phyloP scores from a whole-genome alignment of 2,797 vertebrate species.

The Martes flavigula region DNA sequence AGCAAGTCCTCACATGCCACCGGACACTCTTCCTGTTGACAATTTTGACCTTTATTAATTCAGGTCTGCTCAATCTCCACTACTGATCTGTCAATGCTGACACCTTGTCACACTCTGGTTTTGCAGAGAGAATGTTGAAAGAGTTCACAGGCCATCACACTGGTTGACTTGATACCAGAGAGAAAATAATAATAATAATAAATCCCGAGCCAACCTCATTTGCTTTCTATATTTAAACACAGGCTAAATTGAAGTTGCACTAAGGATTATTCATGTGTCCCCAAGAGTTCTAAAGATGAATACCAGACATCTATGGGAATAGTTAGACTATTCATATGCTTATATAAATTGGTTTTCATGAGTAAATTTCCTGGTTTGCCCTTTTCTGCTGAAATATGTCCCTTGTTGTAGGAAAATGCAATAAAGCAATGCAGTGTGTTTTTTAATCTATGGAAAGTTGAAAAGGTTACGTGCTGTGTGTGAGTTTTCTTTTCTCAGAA shows the following conservation, averaged over 20 bases:
- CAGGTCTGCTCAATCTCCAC: conserved; percentile 82
- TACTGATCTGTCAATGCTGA: conserved; percentile 84
- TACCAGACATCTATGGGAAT: not conserved
- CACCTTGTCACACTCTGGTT: conserved; percentile 84
- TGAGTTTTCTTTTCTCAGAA: conserved; percentile 49
- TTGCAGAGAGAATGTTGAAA: conserved; percentile 83
- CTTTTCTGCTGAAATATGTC: conserved; percentile 69
- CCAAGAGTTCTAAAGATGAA: conserved; percentile 71
- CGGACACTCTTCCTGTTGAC: conserved; percentile 81
- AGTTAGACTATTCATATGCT: conserved; percentile 54
- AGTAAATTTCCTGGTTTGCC: conserved; percentile 73
- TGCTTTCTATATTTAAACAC: conserved; percentile 65
- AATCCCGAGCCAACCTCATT: not conserved
- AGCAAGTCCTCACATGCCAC: conserved; percentile 74
- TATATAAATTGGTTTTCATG: conserved; percentile 76
- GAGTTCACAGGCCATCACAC: conserved; percentile 76
- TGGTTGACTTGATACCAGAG: conserved; percentile 68
- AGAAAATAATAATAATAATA: conserved; percentile 61
- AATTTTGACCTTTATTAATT: conserved; percentile 89
- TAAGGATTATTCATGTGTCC: conserved; percentile 68
- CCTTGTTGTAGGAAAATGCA: conserved; percentile 65
- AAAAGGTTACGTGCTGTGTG: conserved; percentile 69
- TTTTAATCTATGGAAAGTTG: conserved; percentile 69
- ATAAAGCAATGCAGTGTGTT: conserved; percentile 67
- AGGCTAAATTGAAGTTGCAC: not conserved